Evolutionary conservation across 1,140 invertebrate genomes (phyloP).

Genomic region (Drosophila suzukii): DNA sequence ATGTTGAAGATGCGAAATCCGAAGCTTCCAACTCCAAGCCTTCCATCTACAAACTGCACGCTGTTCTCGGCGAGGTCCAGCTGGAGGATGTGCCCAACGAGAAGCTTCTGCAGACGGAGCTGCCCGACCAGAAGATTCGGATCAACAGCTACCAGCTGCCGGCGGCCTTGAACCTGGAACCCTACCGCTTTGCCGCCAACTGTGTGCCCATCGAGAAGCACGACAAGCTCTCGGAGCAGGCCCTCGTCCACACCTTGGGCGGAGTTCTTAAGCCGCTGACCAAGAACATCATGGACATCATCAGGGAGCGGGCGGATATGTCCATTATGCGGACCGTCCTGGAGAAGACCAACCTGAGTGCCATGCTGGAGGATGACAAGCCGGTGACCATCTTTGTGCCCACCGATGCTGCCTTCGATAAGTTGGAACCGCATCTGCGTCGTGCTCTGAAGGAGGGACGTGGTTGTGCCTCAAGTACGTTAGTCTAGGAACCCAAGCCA

Average conservation of each 20-base stretch:
- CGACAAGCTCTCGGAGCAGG: conserved; percentile 87
- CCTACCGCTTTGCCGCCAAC: conserved; percentile 85
- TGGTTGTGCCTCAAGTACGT: conserved; percentile 85
- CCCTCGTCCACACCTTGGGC: conserved; percentile 89
- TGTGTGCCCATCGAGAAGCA: conserved; percentile 85
- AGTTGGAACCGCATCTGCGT: conserved; percentile 84
- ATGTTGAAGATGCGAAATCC: conserved; percentile 66
- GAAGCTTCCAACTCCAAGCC: conserved; percentile 62
- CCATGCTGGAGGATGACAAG: conserved; percentile 85
- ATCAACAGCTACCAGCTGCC: conserved; percentile 87
- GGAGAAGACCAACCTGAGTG: conserved; percentile 80
- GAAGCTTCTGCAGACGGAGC: conserved; percentile 84
- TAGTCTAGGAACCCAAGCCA: background rate
- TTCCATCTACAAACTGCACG: conserved; percentile 84
- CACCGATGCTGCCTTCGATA: conserved; percentile 88
- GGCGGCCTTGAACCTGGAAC: conserved; percentile 74
- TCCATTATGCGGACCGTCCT: conserved; percentile 80
- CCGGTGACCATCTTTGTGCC: conserved; percentile 88
- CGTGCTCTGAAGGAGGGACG: conserved; percentile 85
- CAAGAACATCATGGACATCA: conserved; percentile 84
- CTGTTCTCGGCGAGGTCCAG: conserved; percentile 84
- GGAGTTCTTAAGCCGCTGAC: conserved; percentile 86
- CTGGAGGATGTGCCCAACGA: conserved; percentile 85
- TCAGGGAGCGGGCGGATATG: conserved; percentile 83
- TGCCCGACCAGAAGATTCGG: conserved; percentile 86